Evolutionary conservation across 1,140 invertebrate species (phyloP), one percentile per base, ranked within the genome.

Genomic region (Reticulitermes speratus): DNA sequence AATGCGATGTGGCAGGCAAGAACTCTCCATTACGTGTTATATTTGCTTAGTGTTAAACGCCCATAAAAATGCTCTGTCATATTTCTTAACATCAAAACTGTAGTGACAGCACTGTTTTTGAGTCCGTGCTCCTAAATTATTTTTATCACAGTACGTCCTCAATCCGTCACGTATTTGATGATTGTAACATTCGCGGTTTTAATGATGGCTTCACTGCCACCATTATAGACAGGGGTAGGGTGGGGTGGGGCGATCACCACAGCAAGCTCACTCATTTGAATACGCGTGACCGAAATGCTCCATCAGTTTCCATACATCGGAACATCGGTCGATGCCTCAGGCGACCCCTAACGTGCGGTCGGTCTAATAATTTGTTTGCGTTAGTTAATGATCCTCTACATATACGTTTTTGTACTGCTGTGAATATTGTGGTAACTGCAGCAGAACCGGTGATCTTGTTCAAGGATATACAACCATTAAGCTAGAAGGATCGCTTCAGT

Each of bases 261-360:
- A 75, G 25, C 3, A 75, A n/a, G 65, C 25, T 75, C 65, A 75
- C 83, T 84, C 48, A 84, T 84, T 84, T 84, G 83, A 44, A 84
- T 84, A 84, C 83, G 83, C 83, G 83, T 84, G 83, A 84, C 83
- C 48, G 48, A 44, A 84, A 84, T 84, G 83, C 83, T 55, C 52
- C 52, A 55, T 55, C 52, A 55, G 52, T 55, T 55, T 55, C 83
- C 25, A 52, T 19, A 25, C 44, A 25, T 84, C 48, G n/a, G 32
- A 30, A 84, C 83, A 52, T 25, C 83, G 32, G 8, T 84, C 83
- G 83, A 75, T 75, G 65, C 65, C n/a, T 75, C 65, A 75, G 65
- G 65, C 65, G 6, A 3, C 7, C 65, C 65, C 65, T 52, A 32
- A 44, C 83, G 48, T 45, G 44, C 83, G 44, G 44, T 84, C 23